Evolutionary conservation across 2,888 invertebrate species (phyloP), one percentile per base, ranked within the genome.

Genomic region (Eledona agricola): DNA sequence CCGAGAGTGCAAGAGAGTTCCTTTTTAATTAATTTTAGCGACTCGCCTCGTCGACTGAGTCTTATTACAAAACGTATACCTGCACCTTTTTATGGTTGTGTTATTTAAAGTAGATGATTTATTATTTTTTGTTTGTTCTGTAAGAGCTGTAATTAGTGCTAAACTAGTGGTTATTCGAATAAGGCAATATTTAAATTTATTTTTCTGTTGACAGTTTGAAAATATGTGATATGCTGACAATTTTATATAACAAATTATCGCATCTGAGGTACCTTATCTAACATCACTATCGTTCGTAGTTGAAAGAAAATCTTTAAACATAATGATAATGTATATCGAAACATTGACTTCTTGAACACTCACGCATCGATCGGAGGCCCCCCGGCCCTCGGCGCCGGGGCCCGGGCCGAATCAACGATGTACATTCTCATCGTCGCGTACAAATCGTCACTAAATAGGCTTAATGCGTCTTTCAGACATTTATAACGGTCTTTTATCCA

Each of bases 161-260:
- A 47, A 51, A 38, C n/a, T n/a, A n/a, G 47, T 53, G 53, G 51
- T 57, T 55, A 53, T 58, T 67, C 62, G 60, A 67, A 65, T 67
- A 71, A 66, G 69, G 71, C 71, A 71, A 71, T 71, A 72, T 67
- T 63, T 47, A 60, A 58, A 59, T 59, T 43, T 43, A 51, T 55
- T 58, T 57, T 61, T 57, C 58, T 59, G 64, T 64, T 64, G 56
- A 62, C 64, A 63, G 64, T 63, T 65, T 61, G 59, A 62, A 42
- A 62, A 63, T 62, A 67, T 70, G 70, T 70, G 70, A 71, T 71
- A 70, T 65, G 65, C 70, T 69, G 73, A 75, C 74, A 74, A 75
- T 74, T 73, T 64, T 63, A 65, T 67, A 64, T 67, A 55, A 62
- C 37, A 67, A 65, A 64, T 53, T 58, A 64, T 71, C 63, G 55